Percentiles rank a stretch among this genome's conserved stretches.
phyloP scores from a whole-genome alignment of 2,888 invertebrate genomes.

The Thecocarcelia acutangulata region DNA sequence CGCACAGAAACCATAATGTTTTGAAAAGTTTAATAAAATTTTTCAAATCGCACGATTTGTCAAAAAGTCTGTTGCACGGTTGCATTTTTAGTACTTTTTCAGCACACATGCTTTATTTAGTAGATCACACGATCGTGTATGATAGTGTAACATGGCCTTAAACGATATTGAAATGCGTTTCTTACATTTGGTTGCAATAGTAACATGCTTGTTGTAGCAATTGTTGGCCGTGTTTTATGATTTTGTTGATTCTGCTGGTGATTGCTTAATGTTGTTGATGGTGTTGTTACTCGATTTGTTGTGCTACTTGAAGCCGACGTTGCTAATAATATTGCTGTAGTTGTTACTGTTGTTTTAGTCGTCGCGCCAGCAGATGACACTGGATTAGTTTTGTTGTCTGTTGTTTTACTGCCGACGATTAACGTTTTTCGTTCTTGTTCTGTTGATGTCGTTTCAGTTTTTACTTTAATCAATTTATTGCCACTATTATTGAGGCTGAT shows the following conservation, averaged over 20 bases:
- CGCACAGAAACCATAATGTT: no score
- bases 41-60: no score
- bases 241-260: conserved; percentile 63
- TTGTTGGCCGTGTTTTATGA: conserved; percentile 75
- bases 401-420: conserved; percentile 67
- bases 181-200: conserved; percentile 95
- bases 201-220: conserved; percentile 90
- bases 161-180: conserved; percentile 63
- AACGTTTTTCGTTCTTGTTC: conserved; percentile 54
- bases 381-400: conserved; percentile 39
- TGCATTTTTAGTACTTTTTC: no score
- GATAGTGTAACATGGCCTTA: no score
- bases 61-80: no score
- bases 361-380: conserved; percentile 32
- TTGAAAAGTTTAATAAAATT: no score
- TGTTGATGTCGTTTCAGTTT: conserved; percentile 57
- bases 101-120: no score
- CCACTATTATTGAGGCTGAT: conserved; percentile 51
- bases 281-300: conserved; percentile 61
- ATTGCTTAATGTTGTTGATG: conserved; percentile 43
- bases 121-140: no score
- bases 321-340: conserved; percentile 57
- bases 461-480: conserved; percentile 59
- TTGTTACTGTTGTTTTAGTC: conserved; percentile 56
- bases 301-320: conserved; percentile 51